Percentiles rank a stretch among this genome's conserved stretches.
phyloP scores from a whole-genome alignment of 2,113 vertebrate species.

The Poecile atricapillus region DNA sequence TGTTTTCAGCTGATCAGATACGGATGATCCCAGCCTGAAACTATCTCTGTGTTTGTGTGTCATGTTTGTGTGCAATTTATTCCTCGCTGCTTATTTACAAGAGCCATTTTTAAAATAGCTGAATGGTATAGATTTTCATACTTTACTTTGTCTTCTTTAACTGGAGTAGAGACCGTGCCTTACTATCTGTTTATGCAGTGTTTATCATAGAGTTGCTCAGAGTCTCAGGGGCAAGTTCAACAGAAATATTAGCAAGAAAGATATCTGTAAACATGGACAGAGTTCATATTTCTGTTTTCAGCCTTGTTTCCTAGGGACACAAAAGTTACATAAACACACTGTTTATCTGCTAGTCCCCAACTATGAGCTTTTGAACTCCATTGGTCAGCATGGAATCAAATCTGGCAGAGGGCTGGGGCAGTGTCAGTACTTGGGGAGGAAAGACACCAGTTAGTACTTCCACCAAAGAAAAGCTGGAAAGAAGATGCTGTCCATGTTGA shows the following conservation, averaged over 20 bases:
- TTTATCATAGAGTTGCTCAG: not conserved
- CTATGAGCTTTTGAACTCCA: not conserved
- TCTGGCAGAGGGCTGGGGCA: not conserved
- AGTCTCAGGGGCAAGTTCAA: not conserved
- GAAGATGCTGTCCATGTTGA: not conserved
- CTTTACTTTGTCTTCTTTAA: not conserved
- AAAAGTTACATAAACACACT: not conserved
- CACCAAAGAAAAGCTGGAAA: not conserved
- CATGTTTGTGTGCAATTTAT: not conserved
- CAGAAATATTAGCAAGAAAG: not conserved
- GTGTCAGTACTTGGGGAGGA: not conserved
- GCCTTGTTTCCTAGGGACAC: not conserved
- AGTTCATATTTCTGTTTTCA: constrained; percentile 1
- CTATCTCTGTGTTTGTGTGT: not conserved
- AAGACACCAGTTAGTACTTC: not conserved
- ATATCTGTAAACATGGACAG: not conserved
- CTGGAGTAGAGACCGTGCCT: not conserved
- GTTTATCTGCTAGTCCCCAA: not conserved
- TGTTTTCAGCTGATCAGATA: not conserved
- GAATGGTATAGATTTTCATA: not conserved
- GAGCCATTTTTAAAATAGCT: not conserved
- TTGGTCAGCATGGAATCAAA: not conserved
- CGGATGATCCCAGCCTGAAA: not conserved
- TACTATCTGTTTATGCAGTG: not conserved
- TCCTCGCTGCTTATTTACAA: not conserved